Base-by-base conservation (phyloP, 2,113 vertebrate species). In the Manacus vitellinus region DNA sequence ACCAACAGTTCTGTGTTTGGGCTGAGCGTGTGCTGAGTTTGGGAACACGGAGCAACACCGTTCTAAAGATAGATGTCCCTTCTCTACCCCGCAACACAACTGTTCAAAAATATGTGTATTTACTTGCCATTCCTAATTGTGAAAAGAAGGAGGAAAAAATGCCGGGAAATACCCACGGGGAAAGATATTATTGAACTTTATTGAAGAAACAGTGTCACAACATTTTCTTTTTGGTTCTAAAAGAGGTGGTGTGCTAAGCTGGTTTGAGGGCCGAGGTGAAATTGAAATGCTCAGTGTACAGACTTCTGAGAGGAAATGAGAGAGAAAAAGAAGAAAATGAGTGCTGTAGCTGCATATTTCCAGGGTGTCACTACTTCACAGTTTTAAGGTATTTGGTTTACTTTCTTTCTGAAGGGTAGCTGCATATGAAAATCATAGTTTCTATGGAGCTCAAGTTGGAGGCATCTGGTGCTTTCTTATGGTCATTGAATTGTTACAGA, bases 11-110 rank as follows among this genome's bases (percentile, higher is more conserved):
- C 81, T 73, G 5, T 91, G 63, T 88, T 93, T 89, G 67, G 78
- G 90, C 72, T 95, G 82, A 93, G 37, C 5, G 0, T 77, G 59
- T 86, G 88, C 75, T 96, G 1, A 71, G 68, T 77, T 88, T 92
- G 78, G 75, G 67, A 95, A 90, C 61, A 37, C 30, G 33, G 86
- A 91, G 84, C 92, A 96, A 92, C 55, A 88, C 51, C 3, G 1
- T 88, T 85, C 92, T 92, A 94, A 96, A 96, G 71, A 93, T 94
- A 96, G 87, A 93, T 92, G 85, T 96, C 78, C 85, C 55, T 93
- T 93, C 56, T 85, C 85, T 90, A 90, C 85, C 55, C 74, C 63
- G 44, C 85, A 93, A 74, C 82, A 92, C 85, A 94, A 92, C 94
- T 96, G 78, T 79, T 94, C 27, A 88, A 39, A 94, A 94, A 85